These are phyloP conservation scores for Dioctria rufipes DNA, from an alignment of 2,888 invertebrate genomes.

Conservation along the genomic window DNA sequence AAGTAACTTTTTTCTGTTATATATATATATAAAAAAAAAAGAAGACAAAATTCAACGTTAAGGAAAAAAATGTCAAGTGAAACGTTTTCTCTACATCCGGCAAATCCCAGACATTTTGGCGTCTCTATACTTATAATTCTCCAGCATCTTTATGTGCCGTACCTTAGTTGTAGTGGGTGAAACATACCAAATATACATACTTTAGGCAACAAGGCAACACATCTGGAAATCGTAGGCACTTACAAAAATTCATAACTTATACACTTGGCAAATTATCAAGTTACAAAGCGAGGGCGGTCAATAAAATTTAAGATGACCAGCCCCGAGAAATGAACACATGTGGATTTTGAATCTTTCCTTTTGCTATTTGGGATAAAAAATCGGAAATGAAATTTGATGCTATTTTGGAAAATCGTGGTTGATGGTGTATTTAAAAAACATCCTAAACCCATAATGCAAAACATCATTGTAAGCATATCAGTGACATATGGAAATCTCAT, in stretches of 20 bases:
- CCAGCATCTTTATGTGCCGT: background rate
- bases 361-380: slow-evolving; percentile 15
- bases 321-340: slow-evolving; percentile 15
- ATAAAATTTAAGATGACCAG: slow-evolving; percentile 17
- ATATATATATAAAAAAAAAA: background rate
- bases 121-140: background rate
- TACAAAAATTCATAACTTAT: no score
- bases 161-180: background rate
- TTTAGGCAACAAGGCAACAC: background rate
- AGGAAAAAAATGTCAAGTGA: background rate
- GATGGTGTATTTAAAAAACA: slow-evolving; percentile 42
- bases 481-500: slow-evolving; percentile 23
- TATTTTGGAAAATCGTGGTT: background rate
- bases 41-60: background rate
- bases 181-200: no score
- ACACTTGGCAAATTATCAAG: slow-evolving; percentile 14
- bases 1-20: background rate
- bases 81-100: slow-evolving; percentile 9
- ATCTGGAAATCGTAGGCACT: background rate
- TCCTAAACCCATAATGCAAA: slow-evolving; percentile 24
- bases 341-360: background rate
- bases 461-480: background rate
- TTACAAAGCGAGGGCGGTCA: slow-evolving; percentile 5
- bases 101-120: slow-evolving; percentile 23
- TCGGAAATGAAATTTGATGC: slow-evolving; percentile 47